phyloP scores from a whole-genome alignment of 2,797 vertebrate species.

The Octomys mimax region DNA sequence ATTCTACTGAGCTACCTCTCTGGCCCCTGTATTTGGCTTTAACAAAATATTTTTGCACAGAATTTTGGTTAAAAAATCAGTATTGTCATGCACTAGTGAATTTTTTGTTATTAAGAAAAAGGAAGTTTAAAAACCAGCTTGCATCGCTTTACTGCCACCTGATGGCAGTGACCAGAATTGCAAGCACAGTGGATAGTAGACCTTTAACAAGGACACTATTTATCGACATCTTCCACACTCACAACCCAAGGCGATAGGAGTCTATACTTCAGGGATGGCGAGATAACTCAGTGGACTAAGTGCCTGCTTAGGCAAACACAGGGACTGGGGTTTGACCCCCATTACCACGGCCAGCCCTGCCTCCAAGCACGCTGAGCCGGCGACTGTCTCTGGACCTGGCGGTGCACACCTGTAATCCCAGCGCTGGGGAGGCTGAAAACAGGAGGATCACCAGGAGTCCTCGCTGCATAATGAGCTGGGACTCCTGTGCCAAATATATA shows the following conservation, averaged over 20 bases:
- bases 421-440: too few species aligned
- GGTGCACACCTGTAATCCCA: too few species aligned
- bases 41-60: constrained; percentile 25
- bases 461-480: too few species aligned
- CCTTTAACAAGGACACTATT: background rate
- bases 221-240: background rate
- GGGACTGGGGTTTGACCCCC: too few species aligned
- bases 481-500: background rate
- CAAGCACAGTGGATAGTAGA: background rate
- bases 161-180: background rate
- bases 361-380: too few species aligned
- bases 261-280: background rate
- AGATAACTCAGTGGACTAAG: too few species aligned
- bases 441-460: too few species aligned
- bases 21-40: background rate
- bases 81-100: background rate
- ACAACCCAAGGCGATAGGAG: background rate
- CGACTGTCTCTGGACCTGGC: too few species aligned
- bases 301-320: too few species aligned
- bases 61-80: constrained; percentile 18
- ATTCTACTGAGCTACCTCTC: too few species aligned
- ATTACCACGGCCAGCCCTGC: too few species aligned
- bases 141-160: background rate
- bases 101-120: background rate
- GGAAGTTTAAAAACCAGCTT: background rate